Base-by-base conservation (phyloP, 2,797 vertebrate species). In the Hypotaenidia okinawae region DNA sequence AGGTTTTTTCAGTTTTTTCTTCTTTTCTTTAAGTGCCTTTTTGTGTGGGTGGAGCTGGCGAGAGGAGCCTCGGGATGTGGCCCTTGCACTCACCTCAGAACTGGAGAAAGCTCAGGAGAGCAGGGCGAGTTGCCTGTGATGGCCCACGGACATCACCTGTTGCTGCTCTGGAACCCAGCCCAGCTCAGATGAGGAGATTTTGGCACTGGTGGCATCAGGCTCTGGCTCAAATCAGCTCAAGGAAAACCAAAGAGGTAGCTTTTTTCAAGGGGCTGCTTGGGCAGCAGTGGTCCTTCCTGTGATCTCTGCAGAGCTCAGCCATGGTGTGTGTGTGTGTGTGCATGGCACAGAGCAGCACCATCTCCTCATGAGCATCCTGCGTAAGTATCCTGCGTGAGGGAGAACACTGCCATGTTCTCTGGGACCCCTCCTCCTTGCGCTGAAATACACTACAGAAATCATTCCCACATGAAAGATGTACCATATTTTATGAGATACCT, bases 21-120 rank as follows among this genome's bases (percentile, higher is more conserved):
- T 84, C 6, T 87, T 93, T 95, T 87, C 68, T 95, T 95, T 93
- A 95, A 95, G 94, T 96, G 96, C 95, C 95, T 97, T 97, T 93
- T 89, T 87, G 33, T 69, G 82, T 8, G 2, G 30, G 51, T 84
- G 79, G 66, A 92, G 73, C 76, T 92, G 90, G 76, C 49, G 72
- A 81, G 54, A 87, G 92, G 84, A 86, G 41, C 67, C 81, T 93
- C 87, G 85, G 90, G 73, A 49, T 68, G 10, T 8, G 72, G 79
- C 73, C 68, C 51, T 85, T 91, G 93, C 76, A n/a, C 73, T 92
- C 85, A 58, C 52, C 43, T 78, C 62, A 62, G 68, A 49, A 39
- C 67, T 63, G 78, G 54, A 92, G 77, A 10, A 82, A 49, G 84
- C 70, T 79, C 68, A 63, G 72, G 64, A 69, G 18, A 77, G 70